Evolutionary conservation across 1,140 invertebrate genomes (phyloP), one percentile per base, ranked within the genome.

Genomic region (Hesperophylax magnus): DNA sequence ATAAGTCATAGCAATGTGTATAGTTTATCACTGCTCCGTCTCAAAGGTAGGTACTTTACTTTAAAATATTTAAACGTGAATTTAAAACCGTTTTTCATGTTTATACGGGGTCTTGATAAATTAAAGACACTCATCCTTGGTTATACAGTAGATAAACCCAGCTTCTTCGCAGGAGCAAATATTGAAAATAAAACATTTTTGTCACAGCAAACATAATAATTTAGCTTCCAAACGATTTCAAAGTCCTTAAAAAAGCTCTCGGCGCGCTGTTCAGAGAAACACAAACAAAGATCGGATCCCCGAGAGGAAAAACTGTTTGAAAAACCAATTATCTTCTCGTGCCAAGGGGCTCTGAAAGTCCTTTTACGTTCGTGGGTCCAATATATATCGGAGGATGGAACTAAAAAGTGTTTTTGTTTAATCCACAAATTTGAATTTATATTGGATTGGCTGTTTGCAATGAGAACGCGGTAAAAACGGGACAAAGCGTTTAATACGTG

Each of bases 381-480:
- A 80, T 75, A 76, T 65, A 39, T 63, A 56, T 63, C 24, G 76
- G 27, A 18, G 39, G 39, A 47, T 14, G 39, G 76, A 61, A 77
- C 75, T 77, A 61, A 77, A 77, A 77, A 77, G 75, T 78, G 81
- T 79, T 82, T 77, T 82, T 82, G 81, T 82, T 79, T 82, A 82
- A 82, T 82, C 81, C 77, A 58, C 58, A 58, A 82, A 82, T 82
- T 82, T 78, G 81, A 82, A 82, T 82, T 82, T 82, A 82, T 82
- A 82, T 82, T 79, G 81, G 78, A 78, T 78, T 22, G 72, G 56
- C 72, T 69, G 77, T 56, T 39, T 54, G 31, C 75, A 77, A 63
- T 77, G 58, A 47, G 56, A 20, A 14, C 15, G 22, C 22, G 56
- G 54, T 75, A 53, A 75, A 56, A 75, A 54, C 34, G 53, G 53